Conservation (phyloP, 2,797 vertebrate species). For the Erpetoichthys calabaricus region DNA sequence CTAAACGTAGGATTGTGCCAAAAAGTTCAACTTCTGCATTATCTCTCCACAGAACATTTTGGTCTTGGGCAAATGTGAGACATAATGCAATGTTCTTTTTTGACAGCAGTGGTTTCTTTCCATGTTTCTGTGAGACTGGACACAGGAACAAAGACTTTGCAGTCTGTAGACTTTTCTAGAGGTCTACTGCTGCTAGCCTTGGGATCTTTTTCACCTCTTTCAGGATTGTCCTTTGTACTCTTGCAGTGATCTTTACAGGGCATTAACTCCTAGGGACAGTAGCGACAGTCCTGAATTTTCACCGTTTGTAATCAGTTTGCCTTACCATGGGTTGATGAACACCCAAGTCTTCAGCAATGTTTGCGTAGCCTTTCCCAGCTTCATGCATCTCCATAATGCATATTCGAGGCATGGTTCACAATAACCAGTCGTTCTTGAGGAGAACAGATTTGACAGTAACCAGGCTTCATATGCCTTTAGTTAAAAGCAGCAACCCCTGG, state of each 20-base stretch:
- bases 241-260: conserved; percentile 12
- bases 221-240: conserved; percentile 10
- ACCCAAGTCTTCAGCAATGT: conserved; percentile 10
- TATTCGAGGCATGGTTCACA: conserved; percentile 5
- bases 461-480: no score
- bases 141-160: neutral
- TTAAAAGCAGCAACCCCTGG: no score
- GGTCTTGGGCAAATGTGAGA: no score
- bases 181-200: conserved; percentile 24
- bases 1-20: no score
- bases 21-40: no score
- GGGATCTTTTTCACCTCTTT: conserved; percentile 5
- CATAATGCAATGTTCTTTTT: neutral
- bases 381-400: conserved; percentile 7
- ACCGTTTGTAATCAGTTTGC: conserved; percentile 11
- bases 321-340: conserved; percentile 10
- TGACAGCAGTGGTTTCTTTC: neutral
- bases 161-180: neutral
- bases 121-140: neutral
- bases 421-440: neutral
- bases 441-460: no score
- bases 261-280: conserved; percentile 7
- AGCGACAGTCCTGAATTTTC: conserved; percentile 8
- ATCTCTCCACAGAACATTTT: no score
- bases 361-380: conserved; percentile 11